Evolutionary conservation across 2,113 vertebrate species (phyloP).

Genomic region (Candoia aspera): DNA sequence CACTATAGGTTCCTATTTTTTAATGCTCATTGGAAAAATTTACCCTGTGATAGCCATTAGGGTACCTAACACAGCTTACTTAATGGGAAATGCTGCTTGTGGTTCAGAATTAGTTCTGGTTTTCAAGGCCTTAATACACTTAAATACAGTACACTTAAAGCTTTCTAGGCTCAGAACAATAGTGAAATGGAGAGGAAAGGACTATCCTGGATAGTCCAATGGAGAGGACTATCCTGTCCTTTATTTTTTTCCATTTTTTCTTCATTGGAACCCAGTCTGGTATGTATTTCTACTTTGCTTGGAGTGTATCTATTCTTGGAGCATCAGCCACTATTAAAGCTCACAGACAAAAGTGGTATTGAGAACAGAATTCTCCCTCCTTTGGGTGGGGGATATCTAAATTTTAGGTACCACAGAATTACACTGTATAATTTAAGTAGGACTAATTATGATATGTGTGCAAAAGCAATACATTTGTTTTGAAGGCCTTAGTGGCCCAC

Average conservation of each 20-base stretch:
- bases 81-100: background rate
- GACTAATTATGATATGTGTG: background rate
- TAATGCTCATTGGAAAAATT: background rate
- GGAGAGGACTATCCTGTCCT: background rate
- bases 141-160: background rate
- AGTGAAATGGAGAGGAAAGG: background rate
- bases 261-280: background rate
- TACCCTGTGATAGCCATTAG: background rate
- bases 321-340: background rate
- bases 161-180: background rate
- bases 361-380: background rate
- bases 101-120: background rate
- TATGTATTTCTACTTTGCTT: background rate
- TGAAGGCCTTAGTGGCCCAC: background rate
- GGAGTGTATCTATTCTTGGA: background rate
- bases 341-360: background rate
- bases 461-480: background rate
- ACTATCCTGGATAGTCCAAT: too few species aligned
- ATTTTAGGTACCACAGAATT: background rate
- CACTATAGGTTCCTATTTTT: background rate
- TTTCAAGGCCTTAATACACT: background rate
- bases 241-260: background rate
- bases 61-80: background rate
- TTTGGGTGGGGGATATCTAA: background rate
- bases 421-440: constrained; percentile 3